Evolutionary conservation across 1,140 invertebrate genomes (phyloP), one percentile per base, ranked within the genome.

Genomic region (Aradophagus sp.): DNA sequence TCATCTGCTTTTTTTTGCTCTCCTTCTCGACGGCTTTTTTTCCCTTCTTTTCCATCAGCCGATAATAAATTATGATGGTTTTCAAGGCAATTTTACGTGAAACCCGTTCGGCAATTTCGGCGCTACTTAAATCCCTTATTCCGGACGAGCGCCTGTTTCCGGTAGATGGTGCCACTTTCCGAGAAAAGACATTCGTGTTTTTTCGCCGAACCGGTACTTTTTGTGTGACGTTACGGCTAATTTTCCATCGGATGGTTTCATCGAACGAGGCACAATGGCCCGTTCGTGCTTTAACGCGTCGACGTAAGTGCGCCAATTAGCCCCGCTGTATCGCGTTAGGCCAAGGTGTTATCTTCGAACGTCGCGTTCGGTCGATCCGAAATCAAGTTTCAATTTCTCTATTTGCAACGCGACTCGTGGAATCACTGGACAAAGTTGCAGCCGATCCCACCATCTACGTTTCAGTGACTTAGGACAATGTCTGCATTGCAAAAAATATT

Each of bases 161-260:
- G 61, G 50, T 59, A 39, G 55, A 59, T 26, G 55, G 15, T 59
- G 42, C 42, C 42, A 48, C 38, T 44, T 65, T 65, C 61, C 29
- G 19, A 39, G 61, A 65, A 65, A 56, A 65, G 62, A 44, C 52
- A 50, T 66, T 66, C 31, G 52, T 59, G 23, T 45, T 48, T 59
- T 45, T 67, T 59, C 53, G 39, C 39, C 27, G 53, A 62, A 62
- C 8, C 12, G 20, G 36, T 10, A 42, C 29, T 61, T 61, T 61
- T 62, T 62, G 36, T 58, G 15, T 34, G 12, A 42, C 14, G 16
- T 65, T 68, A 68, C 55, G 39, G 35, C 47, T 68, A 52, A 68
- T 68, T 68, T 59, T 68, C 45, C 39, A 35, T 59, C 48, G 16
- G 41, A 68, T 68, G 55, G 41, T 68, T 68, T 68, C 65, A 68